Percentiles rank a stretch among this genome's conserved stretches.
phyloP scores from a whole-genome alignment of 2,888 invertebrate species.

The Diploptera punctata region DNA sequence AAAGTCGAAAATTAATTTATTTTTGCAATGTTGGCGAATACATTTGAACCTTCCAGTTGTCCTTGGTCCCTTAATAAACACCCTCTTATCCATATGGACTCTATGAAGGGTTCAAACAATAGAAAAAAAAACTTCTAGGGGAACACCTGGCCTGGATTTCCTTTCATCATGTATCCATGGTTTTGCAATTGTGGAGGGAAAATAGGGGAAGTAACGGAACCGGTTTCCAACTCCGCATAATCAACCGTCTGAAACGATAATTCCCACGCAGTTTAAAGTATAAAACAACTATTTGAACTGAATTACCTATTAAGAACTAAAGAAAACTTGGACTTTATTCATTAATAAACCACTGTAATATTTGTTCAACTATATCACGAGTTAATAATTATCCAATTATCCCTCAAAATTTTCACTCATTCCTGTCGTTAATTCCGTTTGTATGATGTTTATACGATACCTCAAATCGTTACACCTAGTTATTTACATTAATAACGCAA shows the following conservation, averaged over 20 bases:
- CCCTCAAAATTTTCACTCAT: too few species aligned
- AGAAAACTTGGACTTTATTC: too few species aligned
- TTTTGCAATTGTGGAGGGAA: background rate
- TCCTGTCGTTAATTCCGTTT: too few species aligned
- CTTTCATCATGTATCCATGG: background rate
- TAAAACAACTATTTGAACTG: too few species aligned
- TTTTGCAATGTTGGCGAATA: background rate
- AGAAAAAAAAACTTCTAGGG: background rate
- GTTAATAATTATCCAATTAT: too few species aligned
- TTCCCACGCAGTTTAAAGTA: background rate
- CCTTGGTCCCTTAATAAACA: background rate
- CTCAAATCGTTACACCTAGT: too few species aligned
- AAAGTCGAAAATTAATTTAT: too few species aligned
- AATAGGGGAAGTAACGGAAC: background rate
- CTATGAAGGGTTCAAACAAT: background rate
- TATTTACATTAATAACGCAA: too few species aligned
- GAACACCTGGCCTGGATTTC: conserved; percentile 23
- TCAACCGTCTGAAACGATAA: background rate
- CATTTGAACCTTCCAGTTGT: background rate
- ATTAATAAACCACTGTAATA: too few species aligned
- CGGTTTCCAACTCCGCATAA: background rate
- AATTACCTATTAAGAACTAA: too few species aligned
- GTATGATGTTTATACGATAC: too few species aligned
- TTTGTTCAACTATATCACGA: too few species aligned
- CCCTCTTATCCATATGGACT: background rate